Base-by-base conservation (phyloP, 2,888 invertebrate genomes). In the Pedicia rivosa region DNA sequence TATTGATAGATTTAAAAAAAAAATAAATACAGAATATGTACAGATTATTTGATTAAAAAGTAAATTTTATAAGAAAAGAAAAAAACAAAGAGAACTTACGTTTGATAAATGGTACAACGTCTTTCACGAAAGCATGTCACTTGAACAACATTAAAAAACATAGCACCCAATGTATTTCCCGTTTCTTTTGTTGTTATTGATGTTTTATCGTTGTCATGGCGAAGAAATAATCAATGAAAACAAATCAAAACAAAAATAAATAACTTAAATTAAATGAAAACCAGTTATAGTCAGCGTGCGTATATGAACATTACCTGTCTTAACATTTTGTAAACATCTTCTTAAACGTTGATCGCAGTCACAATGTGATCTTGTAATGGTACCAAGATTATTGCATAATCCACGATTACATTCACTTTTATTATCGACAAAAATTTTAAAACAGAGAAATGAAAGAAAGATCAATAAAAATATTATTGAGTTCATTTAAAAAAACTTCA, bases 91-190 rank as follows among this genome's bases (percentile, higher is more conserved):
- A 43, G 46, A 20, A 54, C 56, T 53, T 61, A 73, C 73, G 68
- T 72, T 55, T 74, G 72, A 62, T 67, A 69, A 30, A 68, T 58
- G 1, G 72, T 70, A 50, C 74, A 74, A 38, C 69, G 67, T 40
- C 71, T 59, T 48, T 74, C 72, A 48, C 70, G 70, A 58, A 80
- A 79, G 48, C 81, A 81, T 39, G 72, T 74, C 16, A 78, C 72
- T 49, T 77, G 76, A 9, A 78, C 70, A 25, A 80, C 68, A 50
- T 81, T 79, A 62, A 81, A 81, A 58, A 74, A 81, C 20, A 80
- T 67, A 14, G 74, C 72, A n/a, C 78, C 78, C 38, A 78, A 62
- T 1, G 74, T 72, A 47, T 75, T 72, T 12, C 78, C 77, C n/a
- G 76, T 72, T 49, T 75, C 71, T 44, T 42, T 10, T 10, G 9